phyloP scores from a whole-genome alignment of 2,113 vertebrate species.

The Verasper variegatus region DNA sequence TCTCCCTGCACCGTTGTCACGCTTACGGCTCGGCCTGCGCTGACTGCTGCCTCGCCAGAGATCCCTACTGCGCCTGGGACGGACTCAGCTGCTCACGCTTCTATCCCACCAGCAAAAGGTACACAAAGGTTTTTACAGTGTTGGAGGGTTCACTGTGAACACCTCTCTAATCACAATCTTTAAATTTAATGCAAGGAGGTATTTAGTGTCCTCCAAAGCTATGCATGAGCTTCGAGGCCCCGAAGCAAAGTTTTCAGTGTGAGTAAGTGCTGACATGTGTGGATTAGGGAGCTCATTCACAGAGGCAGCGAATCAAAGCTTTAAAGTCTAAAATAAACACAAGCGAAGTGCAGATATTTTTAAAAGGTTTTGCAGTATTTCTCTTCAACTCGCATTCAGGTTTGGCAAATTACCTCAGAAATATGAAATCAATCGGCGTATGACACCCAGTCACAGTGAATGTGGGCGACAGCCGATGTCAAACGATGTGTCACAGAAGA shows the following conservation, averaged over 20 bases:
- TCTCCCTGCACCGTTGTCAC: constrained; percentile 94
- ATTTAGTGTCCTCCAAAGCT: neutral
- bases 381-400: neutral
- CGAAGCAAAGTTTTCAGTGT: neutral
- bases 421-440: neutral
- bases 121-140: constrained; percentile 22
- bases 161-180: neutral
- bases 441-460: neutral
- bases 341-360: no score
- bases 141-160: no score
- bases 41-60: constrained; percentile 96
- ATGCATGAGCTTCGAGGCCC: neutral
- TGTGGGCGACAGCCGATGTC: constrained; percentile 1
- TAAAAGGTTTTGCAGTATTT: neutral
- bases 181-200: neutral
- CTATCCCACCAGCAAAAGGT: constrained; percentile 97
- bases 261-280: constrained; percentile 27
- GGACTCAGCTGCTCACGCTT: constrained; percentile 96
- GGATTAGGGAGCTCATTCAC: constrained; percentile 25
- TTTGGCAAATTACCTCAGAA: neutral
- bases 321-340: neutral
- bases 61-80: constrained; percentile 98
- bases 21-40: constrained; percentile 95
- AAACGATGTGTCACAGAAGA: neutral
- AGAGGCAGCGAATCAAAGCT: neutral